phyloP scores from a whole-genome alignment of 2,797 vertebrate species.

The Rhincodon typus region DNA sequence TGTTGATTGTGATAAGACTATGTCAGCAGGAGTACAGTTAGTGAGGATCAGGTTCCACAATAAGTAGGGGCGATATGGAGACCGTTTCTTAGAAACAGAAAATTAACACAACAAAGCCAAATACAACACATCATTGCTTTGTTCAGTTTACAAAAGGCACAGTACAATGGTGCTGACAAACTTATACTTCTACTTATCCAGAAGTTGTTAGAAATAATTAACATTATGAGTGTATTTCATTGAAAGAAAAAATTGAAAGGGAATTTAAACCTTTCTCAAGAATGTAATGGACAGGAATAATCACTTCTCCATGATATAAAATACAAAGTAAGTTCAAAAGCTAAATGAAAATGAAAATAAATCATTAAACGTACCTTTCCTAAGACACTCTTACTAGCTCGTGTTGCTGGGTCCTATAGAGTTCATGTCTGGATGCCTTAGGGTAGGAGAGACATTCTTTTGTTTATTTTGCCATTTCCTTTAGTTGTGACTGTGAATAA shows the following conservation, averaged over 20 bases:
- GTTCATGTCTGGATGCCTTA: neutral
- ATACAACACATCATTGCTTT: neutral
- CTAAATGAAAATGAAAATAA: neutral
- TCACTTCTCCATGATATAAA: neutral
- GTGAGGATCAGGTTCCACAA: neutral
- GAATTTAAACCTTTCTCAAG: neutral
- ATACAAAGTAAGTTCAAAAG: neutral
- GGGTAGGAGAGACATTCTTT: neutral
- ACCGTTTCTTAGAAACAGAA: neutral
- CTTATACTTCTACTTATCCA: neutral
- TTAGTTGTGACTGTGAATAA: neutral
- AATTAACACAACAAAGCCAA: neutral
- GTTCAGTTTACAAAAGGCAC: neutral
- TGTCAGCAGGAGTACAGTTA: neutral
- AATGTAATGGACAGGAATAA: neutral
- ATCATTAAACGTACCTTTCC: neutral
- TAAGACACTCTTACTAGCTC: neutral
- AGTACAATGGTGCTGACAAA: neutral
- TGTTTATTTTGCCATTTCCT: constrained; percentile 30
- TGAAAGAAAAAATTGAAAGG: constrained; percentile 15
- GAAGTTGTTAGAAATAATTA: neutral
- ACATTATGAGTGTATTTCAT: neutral
- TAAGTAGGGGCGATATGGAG: neutral
- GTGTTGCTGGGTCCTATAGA: neutral
- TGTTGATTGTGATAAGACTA: neutral